Percentiles rank a stretch among this genome's conserved stretches.
These are phyloP conservation scores for Cromileptes altivelis DNA, from an alignment of 2,113 vertebrate species.

Conservation along the genomic window DNA sequence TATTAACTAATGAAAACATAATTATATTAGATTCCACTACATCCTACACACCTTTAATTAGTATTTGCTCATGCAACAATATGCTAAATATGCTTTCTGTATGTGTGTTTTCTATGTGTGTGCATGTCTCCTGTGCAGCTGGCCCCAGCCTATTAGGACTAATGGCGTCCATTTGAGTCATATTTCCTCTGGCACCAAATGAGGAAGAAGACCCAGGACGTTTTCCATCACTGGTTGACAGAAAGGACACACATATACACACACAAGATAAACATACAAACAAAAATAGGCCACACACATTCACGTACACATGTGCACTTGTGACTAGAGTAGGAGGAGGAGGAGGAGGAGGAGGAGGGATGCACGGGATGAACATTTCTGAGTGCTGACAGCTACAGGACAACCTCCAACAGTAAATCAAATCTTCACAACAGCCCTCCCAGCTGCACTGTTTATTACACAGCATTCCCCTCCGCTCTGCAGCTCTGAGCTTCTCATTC, in stretches of 20 bases:
- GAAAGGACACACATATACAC: conserved; percentile 26
- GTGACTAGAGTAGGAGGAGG: neutral
- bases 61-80: neutral
- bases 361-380: conserved; percentile 40
- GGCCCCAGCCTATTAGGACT: conserved; percentile 63
- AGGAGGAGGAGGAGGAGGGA: conserved; percentile 18
- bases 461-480: conserved; percentile 42
- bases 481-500: conserved; percentile 31
- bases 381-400: conserved; percentile 60
- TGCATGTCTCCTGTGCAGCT: conserved; percentile 50
- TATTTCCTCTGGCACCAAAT: conserved; percentile 71
- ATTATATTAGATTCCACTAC: too few relatives aligned
- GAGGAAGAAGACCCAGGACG: conserved; percentile 68
- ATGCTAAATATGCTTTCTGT: conserved; percentile 4
- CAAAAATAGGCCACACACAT: conserved; percentile 61
- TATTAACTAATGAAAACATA: too few relatives aligned
- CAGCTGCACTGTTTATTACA: conserved; percentile 60
- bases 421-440: conserved; percentile 49
- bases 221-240: conserved; percentile 64
- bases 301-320: conserved; percentile 10
- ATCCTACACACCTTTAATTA: neutral
- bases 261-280: conserved; percentile 57
- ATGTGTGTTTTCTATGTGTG: conserved; percentile 19
- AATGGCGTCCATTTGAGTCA: conserved; percentile 70
- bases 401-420: conserved; percentile 62